Base-by-base conservation (phyloP, 2,113 vertebrate genomes). In the Mus spicilegus region DNA sequence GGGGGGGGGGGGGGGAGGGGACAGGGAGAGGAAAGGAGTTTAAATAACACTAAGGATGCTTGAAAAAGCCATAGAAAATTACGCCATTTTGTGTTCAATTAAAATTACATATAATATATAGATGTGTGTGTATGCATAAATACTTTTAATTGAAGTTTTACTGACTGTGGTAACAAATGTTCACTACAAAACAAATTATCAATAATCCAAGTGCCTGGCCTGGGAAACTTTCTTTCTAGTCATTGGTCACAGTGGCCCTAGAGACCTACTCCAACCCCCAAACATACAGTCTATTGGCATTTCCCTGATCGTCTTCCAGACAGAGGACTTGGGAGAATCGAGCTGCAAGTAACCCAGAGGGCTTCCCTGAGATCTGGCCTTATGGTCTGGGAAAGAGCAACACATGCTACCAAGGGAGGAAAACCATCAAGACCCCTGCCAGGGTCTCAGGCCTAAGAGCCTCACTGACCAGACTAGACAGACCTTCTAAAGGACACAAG, bases 201-300 rank as follows among this genome's bases (percentile, higher is more conserved):
- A 84, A 61, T 39, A 84, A 2, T 42, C 56, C n/a, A 84, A 39
- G n/a, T 28, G 56, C 56, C 58, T 63, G 7, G 24, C 58, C 17
- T 84, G 3, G n/a, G 56, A 84, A 63, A 28, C 56, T 11, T 28
- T 10, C 49, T 56, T 84, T 30, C 13, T 30, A 9, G 22, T 28
- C 28, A 7, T 28, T 63, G 58, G 42, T 77, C 26, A 30, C 24
- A 28, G 46, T 30, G 49, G 7, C 75, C 75, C 56, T 16, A 58
- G n/a, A 63, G 1, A 4, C n/a, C 22, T 22, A 8, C 3, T 3
- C 3, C 20, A 11, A 11, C 12, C 22, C 22, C 36, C 13, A 4
- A 28, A 9, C 24, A 28, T n/a, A 28, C 7, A 42, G 24, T 9
- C 58, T 63, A 28, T 63, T 42, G 13, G 13, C 58, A 42, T 14